Evolutionary conservation across 2,888 invertebrate species (phyloP).

Genomic region (Neuroscelio doddi): DNA sequence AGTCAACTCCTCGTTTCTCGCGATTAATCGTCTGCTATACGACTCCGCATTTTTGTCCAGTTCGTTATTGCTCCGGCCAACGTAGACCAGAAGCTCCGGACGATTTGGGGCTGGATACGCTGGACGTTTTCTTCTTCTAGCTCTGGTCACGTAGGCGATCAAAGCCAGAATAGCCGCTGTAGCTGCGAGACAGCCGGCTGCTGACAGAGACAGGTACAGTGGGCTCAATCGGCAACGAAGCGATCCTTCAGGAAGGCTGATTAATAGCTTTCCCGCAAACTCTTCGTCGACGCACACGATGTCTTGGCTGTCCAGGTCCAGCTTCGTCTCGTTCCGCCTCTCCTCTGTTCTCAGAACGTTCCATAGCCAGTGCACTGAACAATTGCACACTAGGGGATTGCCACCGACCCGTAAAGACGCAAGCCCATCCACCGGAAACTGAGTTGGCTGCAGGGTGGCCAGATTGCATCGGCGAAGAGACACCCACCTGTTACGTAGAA

Average conservation of each 20-base stretch:
- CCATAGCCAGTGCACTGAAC: slow-evolving; percentile 91
- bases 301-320: slow-evolving; percentile 66
- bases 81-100: slow-evolving; percentile 69
- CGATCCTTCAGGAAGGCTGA: slow-evolving; percentile 63
- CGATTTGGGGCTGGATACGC: slow-evolving; percentile 64
- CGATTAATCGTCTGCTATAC: slow-evolving; percentile 63
- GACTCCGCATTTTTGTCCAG: slow-evolving; percentile 64
- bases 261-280: slow-evolving; percentile 65
- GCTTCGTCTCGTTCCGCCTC: slow-evolving; percentile 64
- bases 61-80: slow-evolving; percentile 62
- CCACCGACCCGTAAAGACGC: slow-evolving; percentile 84
- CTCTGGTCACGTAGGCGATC: slow-evolving; percentile 64
- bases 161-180: slow-evolving; percentile 65
- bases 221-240: slow-evolving; percentile 64
- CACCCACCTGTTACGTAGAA: slow-evolving; percentile 72
- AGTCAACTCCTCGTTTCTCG: slow-evolving; percentile 62
- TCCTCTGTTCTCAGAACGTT: slow-evolving; percentile 75
- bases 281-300: slow-evolving; percentile 68
- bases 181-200: slow-evolving; percentile 66
- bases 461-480: slow-evolving; percentile 85
- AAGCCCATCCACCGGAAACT: slow-evolving; percentile 87
- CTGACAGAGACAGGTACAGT: slow-evolving; percentile 67
- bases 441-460: slow-evolving; percentile 83
- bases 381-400: slow-evolving; percentile 90
- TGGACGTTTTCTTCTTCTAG: slow-evolving; percentile 62